phyloP scores from a whole-genome alignment of 2,888 invertebrate species.

The Mythimna pallens region DNA sequence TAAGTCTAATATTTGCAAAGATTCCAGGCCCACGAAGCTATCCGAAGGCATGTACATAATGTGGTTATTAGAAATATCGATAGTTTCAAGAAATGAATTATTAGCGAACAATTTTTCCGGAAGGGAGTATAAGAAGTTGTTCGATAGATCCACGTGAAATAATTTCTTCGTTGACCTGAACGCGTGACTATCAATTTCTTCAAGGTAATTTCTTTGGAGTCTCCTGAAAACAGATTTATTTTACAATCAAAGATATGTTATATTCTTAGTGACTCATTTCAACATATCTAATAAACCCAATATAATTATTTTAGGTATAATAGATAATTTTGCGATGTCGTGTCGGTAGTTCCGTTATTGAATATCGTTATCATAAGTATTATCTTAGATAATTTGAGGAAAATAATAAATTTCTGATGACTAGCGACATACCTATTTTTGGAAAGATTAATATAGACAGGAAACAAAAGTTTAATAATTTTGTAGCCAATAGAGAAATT shows the following conservation, averaged over 20 bases:
- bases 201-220: constrained; percentile 92
- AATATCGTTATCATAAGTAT: constrained; percentile 25
- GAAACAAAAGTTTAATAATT: not conserved
- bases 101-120: constrained; percentile 91
- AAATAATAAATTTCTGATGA: not conserved
- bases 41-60: constrained; percentile 90
- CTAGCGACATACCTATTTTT: not conserved
- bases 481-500: not conserved
- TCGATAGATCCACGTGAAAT: constrained; percentile 92
- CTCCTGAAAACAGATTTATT: constrained; percentile 88
- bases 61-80: constrained; percentile 93
- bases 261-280: not conserved
- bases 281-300: not conserved
- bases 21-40: constrained; percentile 90
- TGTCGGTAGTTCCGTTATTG: not conserved
- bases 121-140: constrained; percentile 91
- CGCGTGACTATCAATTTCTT: constrained; percentile 91
- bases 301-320: too few species aligned
- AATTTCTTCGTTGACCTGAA: constrained; percentile 91
- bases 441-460: not conserved
- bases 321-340: constrained; percentile 1
- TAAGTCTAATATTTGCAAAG: constrained; percentile 93
- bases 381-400: constrained; percentile 30
- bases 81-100: constrained; percentile 90
- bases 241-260: not conserved